Conservation (phyloP, 2,888 invertebrate species). For the Acrocera orbiculus region DNA sequence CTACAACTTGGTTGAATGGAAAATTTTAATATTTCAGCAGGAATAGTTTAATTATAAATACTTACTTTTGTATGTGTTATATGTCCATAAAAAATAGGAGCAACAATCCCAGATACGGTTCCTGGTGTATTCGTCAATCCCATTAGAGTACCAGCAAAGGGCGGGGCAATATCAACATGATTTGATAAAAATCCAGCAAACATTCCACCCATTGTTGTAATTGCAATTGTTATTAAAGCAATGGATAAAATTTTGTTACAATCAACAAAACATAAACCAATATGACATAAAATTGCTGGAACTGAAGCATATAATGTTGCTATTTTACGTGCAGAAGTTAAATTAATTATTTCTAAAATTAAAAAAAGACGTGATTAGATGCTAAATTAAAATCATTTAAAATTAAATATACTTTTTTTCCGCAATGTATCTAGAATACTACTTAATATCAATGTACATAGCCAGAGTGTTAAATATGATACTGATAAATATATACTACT, state of each 20-base stretch:
- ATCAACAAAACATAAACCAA: constrained; percentile 49
- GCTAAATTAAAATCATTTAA: no score
- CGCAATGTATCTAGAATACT: no score
- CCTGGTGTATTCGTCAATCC: constrained; percentile 65
- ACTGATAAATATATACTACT: no score
- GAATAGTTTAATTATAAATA: no score
- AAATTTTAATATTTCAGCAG: no score
- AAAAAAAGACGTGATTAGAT: no score
- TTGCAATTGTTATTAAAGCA: constrained; percentile 30
- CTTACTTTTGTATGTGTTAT: constrained; percentile 58
- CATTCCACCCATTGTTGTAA: constrained; percentile 63
- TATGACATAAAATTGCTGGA: constrained; percentile 48
- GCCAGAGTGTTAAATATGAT: no score
- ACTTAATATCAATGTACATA: no score
- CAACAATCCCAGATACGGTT: constrained; percentile 63
- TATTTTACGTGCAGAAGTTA: constrained; percentile 55
- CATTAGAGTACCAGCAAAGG: constrained; percentile 63
- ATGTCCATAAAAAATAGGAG: constrained; percentile 49
- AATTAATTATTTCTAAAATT: constrained; percentile 38
- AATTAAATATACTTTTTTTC: no score
- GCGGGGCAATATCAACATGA: constrained; percentile 72
- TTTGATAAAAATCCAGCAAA: constrained; percentile 68
- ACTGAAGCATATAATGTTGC: constrained; percentile 52
- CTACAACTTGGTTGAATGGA: no score
- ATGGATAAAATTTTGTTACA: constrained; percentile 48